Percentiles rank a stretch among this genome's conserved stretches.
phyloP scores from a whole-genome alignment of 2,113 vertebrate genomes.

The Globicephala melas region DNA sequence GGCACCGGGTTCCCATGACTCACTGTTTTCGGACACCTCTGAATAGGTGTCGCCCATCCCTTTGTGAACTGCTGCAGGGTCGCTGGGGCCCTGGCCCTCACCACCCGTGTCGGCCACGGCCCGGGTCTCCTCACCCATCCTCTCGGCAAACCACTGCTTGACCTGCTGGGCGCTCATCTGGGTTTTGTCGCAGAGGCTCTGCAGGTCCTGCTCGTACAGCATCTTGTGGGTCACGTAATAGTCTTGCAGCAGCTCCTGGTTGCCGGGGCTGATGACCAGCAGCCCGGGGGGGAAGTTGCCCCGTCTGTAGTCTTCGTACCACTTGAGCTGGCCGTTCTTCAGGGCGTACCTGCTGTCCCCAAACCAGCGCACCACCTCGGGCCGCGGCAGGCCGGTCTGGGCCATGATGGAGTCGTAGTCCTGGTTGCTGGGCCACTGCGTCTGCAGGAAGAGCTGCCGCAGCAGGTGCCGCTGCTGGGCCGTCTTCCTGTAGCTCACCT shows the following conservation, averaged over 20 bases:
- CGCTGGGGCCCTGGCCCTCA: conserved; percentile 66
- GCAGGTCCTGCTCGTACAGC: conserved; percentile 88
- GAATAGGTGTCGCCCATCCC: conserved; percentile 51
- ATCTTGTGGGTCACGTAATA: conserved; percentile 85
- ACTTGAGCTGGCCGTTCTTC: conserved; percentile 96
- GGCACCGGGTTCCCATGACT: conserved; percentile 76
- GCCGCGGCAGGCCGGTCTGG: conserved; percentile 89
- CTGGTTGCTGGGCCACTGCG: conserved; percentile 93
- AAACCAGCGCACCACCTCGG: conserved; percentile 97
- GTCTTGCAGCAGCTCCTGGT: conserved; percentile 84
- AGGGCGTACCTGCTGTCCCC: conserved; percentile 95
- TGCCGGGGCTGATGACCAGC: conserved; percentile 78
- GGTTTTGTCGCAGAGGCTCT: conserved; percentile 85
- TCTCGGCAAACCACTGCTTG: conserved; percentile 89
- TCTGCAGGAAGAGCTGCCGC: conserved; percentile 94
- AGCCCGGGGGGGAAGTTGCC: conserved; percentile 85
- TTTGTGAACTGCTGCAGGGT: conserved; percentile 44
- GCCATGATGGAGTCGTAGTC: conserved; percentile 92
- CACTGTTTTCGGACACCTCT: conserved; percentile 78
- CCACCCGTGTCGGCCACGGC: conserved; percentile 54
- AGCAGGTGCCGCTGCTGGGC: conserved; percentile 94
- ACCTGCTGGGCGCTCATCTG: conserved; percentile 89
- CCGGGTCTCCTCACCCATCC: conserved; percentile 79
- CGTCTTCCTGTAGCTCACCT: conserved; percentile 89
- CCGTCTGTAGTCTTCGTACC: conserved; percentile 93